Conservation (phyloP, 2,113 vertebrate species). For the Diglossa brunneiventris region DNA sequence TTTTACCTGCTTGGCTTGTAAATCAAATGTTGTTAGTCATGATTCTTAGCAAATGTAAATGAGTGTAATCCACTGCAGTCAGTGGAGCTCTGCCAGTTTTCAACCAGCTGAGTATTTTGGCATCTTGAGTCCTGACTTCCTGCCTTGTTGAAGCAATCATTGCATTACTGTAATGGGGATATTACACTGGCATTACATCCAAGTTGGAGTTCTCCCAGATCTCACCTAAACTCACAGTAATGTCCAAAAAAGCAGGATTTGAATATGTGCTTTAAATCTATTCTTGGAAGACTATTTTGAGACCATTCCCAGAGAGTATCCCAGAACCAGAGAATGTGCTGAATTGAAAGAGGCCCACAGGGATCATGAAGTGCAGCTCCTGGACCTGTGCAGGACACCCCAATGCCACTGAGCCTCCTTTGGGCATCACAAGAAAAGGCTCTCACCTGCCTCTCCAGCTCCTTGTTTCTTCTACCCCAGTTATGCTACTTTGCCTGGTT, state of each 20-base stretch:
- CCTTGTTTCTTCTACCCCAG: background rate
- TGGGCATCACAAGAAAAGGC: background rate
- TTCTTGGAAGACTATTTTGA: conserved; percentile 22
- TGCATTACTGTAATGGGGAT: background rate
- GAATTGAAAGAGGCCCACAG: background rate
- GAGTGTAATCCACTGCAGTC: background rate
- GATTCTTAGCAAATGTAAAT: background rate
- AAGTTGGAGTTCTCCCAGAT: background rate
- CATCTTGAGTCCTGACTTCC: background rate
- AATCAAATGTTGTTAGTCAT: background rate
- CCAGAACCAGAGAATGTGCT: background rate
- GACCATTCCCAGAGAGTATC: background rate
- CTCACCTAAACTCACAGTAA: background rate
- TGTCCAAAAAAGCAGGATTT: background rate
- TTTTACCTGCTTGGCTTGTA: background rate
- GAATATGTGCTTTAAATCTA: background rate
- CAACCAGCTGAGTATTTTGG: conserved; percentile 24
- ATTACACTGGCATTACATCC: background rate
- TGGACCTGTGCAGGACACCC: background rate
- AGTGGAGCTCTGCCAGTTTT: background rate
- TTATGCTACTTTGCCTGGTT: background rate
- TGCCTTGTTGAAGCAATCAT: background rate
- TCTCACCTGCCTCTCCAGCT: background rate
- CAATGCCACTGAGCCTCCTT: background rate
- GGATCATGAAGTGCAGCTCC: background rate